Evolutionary conservation across 1,140 invertebrate genomes (phyloP), one percentile per base, ranked within the genome.

Genomic region (Cyrtorhinus lividipennis): DNA sequence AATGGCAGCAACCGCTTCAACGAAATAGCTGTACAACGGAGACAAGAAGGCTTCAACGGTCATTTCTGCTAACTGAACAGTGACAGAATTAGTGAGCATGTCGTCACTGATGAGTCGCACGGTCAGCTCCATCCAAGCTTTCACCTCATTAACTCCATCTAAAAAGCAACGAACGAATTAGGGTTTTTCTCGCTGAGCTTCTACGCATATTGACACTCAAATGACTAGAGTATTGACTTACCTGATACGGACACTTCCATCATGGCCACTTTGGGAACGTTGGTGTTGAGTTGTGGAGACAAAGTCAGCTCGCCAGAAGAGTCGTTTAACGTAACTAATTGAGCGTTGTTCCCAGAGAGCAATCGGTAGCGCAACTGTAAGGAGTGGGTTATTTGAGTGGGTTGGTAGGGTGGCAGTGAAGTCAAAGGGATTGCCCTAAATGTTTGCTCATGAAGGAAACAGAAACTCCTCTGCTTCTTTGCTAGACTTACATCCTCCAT

Each of bases 51-150:
- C 86, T 68, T 93, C 88, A 45, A 88, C 85, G 0, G 90, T 94
- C 87, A 98, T 95, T 67, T 94, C 90, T 68, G 90, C 87, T 0
- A 99, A 73, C 25, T 93, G 80, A 0, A 99, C 86, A 0, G 94
- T 98, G 8, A 98, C 91, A 0, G 92, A 95, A 73, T 95, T 95
- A 65, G 86, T 84, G 0, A 99, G 75, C 89, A 98, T 97, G 58
- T 95, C 88, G 70, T 95, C 89, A 0, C 93, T 95, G 22, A 98
- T 92, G 1, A 96, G 74, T 1, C 90, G 79, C 0, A 96, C 93
- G 0, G 83, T 84, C 0, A 98, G 77, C 48, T 88, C 86, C 88
- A 94, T 91, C 23, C 87, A 82, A 0, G 91, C 90, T 73, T 90
- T 90, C 0, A 89, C 86, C 75, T 92, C 89, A 73, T 95, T 95